A percentile compares a stretch with the other conserved stretches of the same genome.
phyloP scores from a whole-genome alignment of 2,113 vertebrate species.

The Tympanuchus pallidicinctus region DNA sequence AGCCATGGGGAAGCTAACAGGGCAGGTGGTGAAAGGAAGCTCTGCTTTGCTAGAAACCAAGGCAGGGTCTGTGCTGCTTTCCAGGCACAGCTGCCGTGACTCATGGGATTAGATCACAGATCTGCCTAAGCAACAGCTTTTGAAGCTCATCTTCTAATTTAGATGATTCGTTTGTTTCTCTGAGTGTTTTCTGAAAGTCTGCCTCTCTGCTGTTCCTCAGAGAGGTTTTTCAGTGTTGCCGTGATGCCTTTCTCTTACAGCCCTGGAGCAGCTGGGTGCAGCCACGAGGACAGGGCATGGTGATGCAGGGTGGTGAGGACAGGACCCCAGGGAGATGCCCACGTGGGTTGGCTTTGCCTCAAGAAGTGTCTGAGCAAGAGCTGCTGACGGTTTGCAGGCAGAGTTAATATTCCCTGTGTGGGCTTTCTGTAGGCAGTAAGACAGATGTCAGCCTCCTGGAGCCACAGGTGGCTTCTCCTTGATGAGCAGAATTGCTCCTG shows the following conservation, averaged over 20 bases:
- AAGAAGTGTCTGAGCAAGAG: not conserved
- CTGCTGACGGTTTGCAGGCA: not conserved
- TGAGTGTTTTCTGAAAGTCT: not conserved
- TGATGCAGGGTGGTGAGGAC: not conserved
- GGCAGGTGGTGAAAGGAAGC: not conserved
- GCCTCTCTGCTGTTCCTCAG: not conserved
- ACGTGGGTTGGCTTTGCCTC: not conserved
- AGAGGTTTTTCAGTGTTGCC: not conserved
- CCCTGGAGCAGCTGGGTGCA: accelerated
- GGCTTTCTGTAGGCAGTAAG: not conserved
- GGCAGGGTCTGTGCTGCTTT: constrained; percentile 8
- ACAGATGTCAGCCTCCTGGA: not conserved
- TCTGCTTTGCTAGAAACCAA: not conserved
- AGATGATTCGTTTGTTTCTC: not conserved
- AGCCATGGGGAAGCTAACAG: not conserved
- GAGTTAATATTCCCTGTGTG: not conserved
- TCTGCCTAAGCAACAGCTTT: not conserved
- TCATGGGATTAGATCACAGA: constrained; percentile 16
- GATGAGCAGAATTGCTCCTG: not conserved
- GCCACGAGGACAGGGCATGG: accelerated
- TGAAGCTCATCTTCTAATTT: not conserved
- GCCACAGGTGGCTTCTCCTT: not conserved
- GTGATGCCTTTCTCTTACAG: not conserved
- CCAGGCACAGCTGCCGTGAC: constrained; percentile 31
- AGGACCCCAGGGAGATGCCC: not conserved